Evolutionary conservation across 2,113 vertebrate genomes (phyloP).

Genomic region (Erythrolamprus reginae): DNA sequence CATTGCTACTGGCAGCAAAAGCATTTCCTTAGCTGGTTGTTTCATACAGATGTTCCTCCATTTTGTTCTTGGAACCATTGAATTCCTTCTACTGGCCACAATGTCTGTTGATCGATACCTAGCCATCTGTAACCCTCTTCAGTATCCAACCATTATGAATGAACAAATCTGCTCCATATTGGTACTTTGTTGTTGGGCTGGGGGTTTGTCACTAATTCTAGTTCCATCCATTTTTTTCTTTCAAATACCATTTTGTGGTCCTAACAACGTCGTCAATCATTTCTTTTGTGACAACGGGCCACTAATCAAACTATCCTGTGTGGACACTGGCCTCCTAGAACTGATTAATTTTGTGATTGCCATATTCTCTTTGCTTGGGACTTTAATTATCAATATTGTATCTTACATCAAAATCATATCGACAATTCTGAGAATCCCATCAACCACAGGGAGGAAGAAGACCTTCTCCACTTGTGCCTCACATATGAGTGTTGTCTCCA

Average conservation of each 20-base stretch:
- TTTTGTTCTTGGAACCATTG: background rate
- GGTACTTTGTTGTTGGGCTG: background rate
- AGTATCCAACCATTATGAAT: background rate
- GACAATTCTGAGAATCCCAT: background rate
- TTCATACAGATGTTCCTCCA: constrained; percentile 29
- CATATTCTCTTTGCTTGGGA: background rate
- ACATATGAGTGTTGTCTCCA: background rate
- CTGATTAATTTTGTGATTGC: background rate
- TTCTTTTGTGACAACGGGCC: background rate
- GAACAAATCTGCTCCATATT: background rate
- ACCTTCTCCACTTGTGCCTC: background rate
- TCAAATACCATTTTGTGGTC: constrained; percentile 44
- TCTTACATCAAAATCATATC: background rate
- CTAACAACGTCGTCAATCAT: background rate
- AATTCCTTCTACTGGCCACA: background rate
- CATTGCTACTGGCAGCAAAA: background rate
- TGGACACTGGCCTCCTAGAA: background rate
- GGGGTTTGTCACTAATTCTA: constrained; percentile 38
- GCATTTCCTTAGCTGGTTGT: constrained; percentile 21
- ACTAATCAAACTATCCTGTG: background rate
- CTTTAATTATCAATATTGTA: background rate
- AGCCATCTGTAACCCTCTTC: background rate
- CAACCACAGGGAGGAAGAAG: background rate
- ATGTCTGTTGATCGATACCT: background rate
- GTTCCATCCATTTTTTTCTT: background rate